A percentile compares a stretch with the other conserved stretches of the same genome.
phyloP scores from a whole-genome alignment of 2,113 vertebrate species.

The Gopherus flavomarginatus region DNA sequence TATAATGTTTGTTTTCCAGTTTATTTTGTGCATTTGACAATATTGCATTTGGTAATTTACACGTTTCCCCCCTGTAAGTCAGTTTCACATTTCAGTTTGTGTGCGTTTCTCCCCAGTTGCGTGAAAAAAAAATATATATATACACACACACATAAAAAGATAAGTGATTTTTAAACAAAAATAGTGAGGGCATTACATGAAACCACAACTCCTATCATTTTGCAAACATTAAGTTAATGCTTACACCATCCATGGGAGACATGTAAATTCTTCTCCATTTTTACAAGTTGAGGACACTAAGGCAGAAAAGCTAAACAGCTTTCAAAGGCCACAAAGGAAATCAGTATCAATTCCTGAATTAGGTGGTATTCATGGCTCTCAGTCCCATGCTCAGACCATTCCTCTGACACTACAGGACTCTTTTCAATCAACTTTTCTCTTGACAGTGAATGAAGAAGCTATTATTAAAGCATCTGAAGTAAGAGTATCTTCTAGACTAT shows the following conservation, averaged over 20 bases:
- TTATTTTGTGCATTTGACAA: neutral
- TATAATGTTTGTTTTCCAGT: neutral
- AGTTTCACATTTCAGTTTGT: neutral
- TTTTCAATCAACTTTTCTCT: neutral
- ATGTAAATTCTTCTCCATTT: neutral
- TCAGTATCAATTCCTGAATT: neutral
- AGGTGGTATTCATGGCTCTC: neutral
- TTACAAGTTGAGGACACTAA: neutral
- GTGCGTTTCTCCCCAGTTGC: rapidly evolving
- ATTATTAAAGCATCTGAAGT: neutral
- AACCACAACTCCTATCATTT: neutral
- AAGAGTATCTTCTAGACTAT: neutral
- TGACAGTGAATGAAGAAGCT: neutral
- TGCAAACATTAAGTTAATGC: neutral
- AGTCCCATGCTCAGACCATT: neutral
- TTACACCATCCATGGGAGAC: neutral
- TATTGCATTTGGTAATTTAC: neutral
- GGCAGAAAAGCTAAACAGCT: neutral
- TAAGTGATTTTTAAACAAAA: neutral
- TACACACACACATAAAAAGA: neutral
- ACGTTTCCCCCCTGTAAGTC: neutral
- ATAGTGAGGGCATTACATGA: neutral
- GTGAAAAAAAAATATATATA: neutral
- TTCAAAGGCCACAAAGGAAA: neutral
- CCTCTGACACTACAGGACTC: neutral